Conservation (phyloP, 37 sponge, comb jelly and placozoan genomes). For the Chondrilla cf. caribensis region DNA sequence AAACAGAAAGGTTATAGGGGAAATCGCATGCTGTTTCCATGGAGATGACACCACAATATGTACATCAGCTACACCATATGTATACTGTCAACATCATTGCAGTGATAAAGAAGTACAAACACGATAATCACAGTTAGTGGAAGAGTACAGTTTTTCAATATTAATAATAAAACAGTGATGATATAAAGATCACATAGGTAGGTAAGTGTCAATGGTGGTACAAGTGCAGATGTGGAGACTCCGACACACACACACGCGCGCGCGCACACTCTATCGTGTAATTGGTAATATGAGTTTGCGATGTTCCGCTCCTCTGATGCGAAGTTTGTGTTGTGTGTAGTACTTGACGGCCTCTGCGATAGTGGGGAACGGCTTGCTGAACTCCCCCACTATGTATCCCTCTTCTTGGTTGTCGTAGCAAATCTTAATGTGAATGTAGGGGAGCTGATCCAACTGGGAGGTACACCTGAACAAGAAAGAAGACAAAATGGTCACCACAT, state of each 20-base stretch:
- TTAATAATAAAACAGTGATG: background rate
- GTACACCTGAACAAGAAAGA: conserved; percentile 1
- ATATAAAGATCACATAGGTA: too few species aligned
- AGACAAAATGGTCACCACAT: too few species aligned
- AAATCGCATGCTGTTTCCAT: too few species aligned
- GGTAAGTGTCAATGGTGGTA: background rate
- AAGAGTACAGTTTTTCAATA: background rate
- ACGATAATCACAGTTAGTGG: background rate
- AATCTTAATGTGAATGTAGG: conserved; percentile 65
- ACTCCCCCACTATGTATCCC: conserved; percentile 75
- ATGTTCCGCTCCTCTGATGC: conserved; percentile 70
- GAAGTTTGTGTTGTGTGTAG: conserved; percentile 67
- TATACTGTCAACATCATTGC: too few species aligned
- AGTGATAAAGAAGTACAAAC: too few species aligned
- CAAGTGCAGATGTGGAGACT: too few species aligned
- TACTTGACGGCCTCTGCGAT: conserved; percentile 64
- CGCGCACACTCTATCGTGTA: background rate
- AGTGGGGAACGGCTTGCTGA: conserved; percentile 67
- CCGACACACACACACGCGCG: background rate
- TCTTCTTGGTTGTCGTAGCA: background rate
- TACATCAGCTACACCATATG: too few species aligned
- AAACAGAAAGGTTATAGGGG: too few species aligned
- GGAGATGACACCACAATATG: too few species aligned
- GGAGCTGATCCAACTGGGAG: background rate
- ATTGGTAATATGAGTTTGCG: conserved; percentile 54